Evolutionary conservation across 2,113 vertebrate species (phyloP).

Genomic region (Hylia prasina): DNA sequence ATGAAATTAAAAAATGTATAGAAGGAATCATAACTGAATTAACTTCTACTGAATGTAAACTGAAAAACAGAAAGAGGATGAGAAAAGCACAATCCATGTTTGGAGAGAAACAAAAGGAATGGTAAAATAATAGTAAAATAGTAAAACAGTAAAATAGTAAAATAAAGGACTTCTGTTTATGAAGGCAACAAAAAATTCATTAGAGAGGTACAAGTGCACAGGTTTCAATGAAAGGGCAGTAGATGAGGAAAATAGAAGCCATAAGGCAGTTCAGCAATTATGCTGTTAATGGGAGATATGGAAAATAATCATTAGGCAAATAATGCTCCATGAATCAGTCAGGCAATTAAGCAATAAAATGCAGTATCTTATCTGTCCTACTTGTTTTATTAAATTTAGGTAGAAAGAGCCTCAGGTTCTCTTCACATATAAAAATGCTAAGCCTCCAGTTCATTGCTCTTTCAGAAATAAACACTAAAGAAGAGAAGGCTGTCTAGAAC

Average conservation of each 20-base stretch:
- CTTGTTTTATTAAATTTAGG: not conserved
- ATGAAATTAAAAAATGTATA: not conserved
- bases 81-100: not conserved
- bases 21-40: not conserved
- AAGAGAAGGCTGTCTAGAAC: not conserved
- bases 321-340: not conserved
- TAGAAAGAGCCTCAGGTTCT: not conserved
- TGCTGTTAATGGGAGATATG: not conserved
- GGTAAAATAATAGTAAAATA: not conserved
- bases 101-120: not conserved
- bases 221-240: not conserved
- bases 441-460: not conserved
- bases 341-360: conserved; percentile 20
- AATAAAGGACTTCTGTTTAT: not conserved
- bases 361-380: not conserved
- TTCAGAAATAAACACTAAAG: not conserved
- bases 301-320: not conserved
- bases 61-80: not conserved
- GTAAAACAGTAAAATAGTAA: not conserved
- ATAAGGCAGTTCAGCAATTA: not conserved
- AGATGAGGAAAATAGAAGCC: not conserved
- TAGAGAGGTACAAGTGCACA: not conserved
- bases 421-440: not conserved
- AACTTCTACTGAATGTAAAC: not conserved
- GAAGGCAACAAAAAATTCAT: not conserved